Base-by-base conservation (phyloP, 2,113 vertebrate species). In the Eulacestoma nigropectus region DNA sequence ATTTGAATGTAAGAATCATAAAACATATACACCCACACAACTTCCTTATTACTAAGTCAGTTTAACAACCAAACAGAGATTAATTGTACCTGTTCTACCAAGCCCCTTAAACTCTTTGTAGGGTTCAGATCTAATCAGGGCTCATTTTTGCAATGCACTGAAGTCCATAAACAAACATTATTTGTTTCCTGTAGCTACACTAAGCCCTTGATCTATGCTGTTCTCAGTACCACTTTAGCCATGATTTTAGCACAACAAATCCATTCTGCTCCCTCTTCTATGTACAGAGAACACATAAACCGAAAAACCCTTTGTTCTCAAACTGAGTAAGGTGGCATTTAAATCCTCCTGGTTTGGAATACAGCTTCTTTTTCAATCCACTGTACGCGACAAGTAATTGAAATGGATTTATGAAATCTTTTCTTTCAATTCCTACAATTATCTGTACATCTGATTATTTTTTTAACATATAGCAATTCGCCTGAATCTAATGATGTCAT, bases 291-390 rank as follows among this genome's bases (percentile, higher is more conserved):
- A 64, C 41, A 80, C 67, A 76, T 25, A 94, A 87, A 90, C 44
- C 75, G 78, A 95, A 94, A 91, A 94, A 32, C 59, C 77, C 68
- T 91, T 94, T 96, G 70, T 91, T 89, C 87, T 73, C 67, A 77
- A 53, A 87, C 26, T 77, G 65, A 91, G 21, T 62, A 88, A 62
- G 26, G 46, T 68, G 16, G 17, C 42, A 89, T 75, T 94, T 84
- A 89, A 85, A 87, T 53, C 50, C 62, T 68, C 30, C 26, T 7
- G 1, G 57, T 60, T 21, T 29, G 37, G 62, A 90, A 89, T n/a
- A 84, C 1, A 70, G n/a, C 47, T 84, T 92, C 69, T 60, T 72
- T 30, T 86, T 83, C 62, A 85, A 90, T 49, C 37, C 37, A 56
- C 21, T 74, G 27, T 30, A 53, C 0, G 5, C 15, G 35, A 57